These are phyloP conservation scores for Nipponia nippon DNA, from an alignment of 2,113 vertebrate genomes.

Conservation along the genomic window DNA sequence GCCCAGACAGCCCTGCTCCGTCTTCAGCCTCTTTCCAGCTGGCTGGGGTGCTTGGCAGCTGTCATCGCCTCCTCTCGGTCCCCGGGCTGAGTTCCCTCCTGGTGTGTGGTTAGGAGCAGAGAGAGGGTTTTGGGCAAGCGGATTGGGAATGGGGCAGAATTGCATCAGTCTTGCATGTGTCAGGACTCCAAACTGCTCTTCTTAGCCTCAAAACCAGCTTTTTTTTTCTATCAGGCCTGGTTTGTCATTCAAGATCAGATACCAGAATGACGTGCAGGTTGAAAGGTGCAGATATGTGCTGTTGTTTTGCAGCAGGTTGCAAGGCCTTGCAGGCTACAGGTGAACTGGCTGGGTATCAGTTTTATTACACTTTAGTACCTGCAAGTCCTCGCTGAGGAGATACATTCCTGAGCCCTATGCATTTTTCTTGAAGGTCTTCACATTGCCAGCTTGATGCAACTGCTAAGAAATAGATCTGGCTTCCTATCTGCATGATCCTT, in stretches of 20 bases:
- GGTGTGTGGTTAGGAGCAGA: fast-evolving
- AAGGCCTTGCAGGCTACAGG: background rate
- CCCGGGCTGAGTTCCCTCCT: background rate
- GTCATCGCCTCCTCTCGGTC: background rate
- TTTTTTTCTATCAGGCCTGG: background rate
- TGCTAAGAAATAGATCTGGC: background rate
- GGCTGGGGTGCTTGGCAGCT: background rate
- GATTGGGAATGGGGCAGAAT: background rate
- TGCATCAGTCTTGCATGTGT: background rate
- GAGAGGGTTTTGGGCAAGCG: background rate
- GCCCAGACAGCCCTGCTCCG: background rate
- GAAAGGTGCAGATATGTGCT: background rate
- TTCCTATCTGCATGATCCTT: background rate
- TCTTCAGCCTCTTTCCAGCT: background rate
- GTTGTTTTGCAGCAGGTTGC: background rate
- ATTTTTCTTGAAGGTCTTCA: background rate
- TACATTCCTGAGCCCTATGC: background rate
- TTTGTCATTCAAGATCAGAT: background rate
- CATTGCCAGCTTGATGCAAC: background rate
- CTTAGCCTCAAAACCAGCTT: fast-evolving
- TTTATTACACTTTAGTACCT: background rate
- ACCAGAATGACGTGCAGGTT: background rate
- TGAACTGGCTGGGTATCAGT: background rate
- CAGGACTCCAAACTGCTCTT: background rate
- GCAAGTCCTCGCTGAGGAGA: background rate